These are phyloP conservation scores for Hemiprocne comata DNA, from an alignment of 2,113 vertebrate species.

Conservation along the genomic window DNA sequence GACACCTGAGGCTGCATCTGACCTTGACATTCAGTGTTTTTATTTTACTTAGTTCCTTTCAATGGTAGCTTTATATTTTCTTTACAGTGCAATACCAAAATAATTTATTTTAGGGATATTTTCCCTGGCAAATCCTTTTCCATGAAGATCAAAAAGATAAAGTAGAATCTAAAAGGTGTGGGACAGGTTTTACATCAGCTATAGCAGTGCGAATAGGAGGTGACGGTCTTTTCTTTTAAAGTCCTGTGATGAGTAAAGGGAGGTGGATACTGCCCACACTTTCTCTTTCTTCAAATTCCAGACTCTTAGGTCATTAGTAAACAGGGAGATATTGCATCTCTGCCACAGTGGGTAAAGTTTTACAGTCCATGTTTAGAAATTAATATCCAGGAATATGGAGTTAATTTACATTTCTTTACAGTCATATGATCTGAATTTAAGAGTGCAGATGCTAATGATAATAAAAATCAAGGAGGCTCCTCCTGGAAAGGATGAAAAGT, in stretches of 20 bases:
- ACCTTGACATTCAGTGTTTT: not conserved
- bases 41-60: not conserved
- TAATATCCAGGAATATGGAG: conserved; percentile 3
- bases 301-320: conserved; percentile 41
- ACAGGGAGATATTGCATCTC: not conserved
- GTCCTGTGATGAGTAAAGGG: not conserved
- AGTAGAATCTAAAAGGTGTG: not conserved
- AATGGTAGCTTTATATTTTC: not conserved
- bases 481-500: conserved; percentile 28
- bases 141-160: not conserved
- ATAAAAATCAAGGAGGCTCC: conserved; percentile 33
- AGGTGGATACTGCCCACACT: not conserved
- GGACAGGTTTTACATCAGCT: not conserved
- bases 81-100: not conserved
- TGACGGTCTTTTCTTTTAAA: not conserved
- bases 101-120: not conserved
- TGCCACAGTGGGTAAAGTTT: conserved; percentile 1
- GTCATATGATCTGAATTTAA: not conserved
- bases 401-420: conserved; percentile 56
- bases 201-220: not conserved
- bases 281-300: not conserved
- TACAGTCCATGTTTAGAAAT: not conserved
- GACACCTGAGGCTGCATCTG: not conserved
- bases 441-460: conserved; percentile 33
- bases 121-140: not conserved